phyloP scores from a whole-genome alignment of 2,888 invertebrate species.

The Spodoptera littoralis region DNA sequence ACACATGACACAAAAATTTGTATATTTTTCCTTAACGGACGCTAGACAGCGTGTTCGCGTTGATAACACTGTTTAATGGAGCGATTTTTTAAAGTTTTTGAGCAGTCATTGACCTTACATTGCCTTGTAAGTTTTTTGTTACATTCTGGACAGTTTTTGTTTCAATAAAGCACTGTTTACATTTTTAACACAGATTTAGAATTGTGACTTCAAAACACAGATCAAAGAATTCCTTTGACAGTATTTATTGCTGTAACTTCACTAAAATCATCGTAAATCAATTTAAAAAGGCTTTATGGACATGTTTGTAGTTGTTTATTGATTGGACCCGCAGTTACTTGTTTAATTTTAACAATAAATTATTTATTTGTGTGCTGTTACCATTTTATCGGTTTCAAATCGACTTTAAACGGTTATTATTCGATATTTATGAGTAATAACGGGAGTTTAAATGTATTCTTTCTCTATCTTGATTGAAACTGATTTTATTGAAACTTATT shows the following conservation, averaged over 20 bases:
- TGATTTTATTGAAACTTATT: no score
- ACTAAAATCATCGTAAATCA: constrained; percentile 50
- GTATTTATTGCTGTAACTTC: constrained; percentile 50
- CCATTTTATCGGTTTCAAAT: constrained; percentile 42
- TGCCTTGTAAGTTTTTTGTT: constrained; percentile 22
- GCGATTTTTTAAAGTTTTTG: constrained; percentile 14
- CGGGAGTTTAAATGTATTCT: constrained; percentile 16
- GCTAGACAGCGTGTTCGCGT: constrained; percentile 5
- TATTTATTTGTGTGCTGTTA: constrained; percentile 39
- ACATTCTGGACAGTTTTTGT: constrained; percentile 3
- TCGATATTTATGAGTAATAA: constrained; percentile 24
- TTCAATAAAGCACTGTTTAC: neutral
- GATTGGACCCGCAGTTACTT: constrained; percentile 39
- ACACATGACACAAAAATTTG: constrained; percentile 20
- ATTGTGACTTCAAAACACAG: constrained; percentile 11
- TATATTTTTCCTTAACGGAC: constrained; percentile 7
- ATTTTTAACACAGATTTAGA: constrained; percentile 3
- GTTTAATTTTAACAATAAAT: constrained; percentile 50
- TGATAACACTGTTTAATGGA: constrained; percentile 9
- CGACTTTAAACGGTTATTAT: constrained; percentile 19
- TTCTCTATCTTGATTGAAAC: constrained; percentile 18
- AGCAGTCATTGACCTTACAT: neutral
- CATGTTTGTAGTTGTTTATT: constrained; percentile 42
- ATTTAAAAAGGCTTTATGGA: constrained; percentile 44
- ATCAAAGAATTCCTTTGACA: constrained; percentile 8